These are phyloP conservation scores for Clarias batrachus DNA, from an alignment of 2,113 vertebrate genomes.

Conservation along the genomic window DNA sequence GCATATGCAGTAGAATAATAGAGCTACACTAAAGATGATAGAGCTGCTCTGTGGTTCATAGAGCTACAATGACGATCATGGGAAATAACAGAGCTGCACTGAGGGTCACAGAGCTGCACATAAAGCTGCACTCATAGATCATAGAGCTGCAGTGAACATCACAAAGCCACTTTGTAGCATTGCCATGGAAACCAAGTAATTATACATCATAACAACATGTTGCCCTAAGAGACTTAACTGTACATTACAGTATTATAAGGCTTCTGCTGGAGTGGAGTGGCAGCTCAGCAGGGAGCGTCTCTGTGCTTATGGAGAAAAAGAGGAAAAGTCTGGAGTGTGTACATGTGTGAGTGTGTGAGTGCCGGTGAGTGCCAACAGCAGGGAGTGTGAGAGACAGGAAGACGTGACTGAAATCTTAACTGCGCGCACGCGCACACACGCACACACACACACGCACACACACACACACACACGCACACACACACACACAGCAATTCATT, in stretches of 20 bases:
- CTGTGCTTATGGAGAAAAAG: neutral
- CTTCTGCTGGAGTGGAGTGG: neutral
- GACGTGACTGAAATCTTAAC: slow-evolving; percentile 17
- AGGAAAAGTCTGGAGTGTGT: slow-evolving; percentile 8
- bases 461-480: slow-evolving; percentile 4
- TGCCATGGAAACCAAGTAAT: neutral
- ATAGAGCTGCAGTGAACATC: neutral
- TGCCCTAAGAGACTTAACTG: neutral
- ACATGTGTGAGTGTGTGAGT: neutral
- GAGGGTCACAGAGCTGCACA: neutral
- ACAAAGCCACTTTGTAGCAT: neutral
- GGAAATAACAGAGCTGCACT: neutral
- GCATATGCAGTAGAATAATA: too few relatives aligned
- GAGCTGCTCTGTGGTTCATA: neutral
- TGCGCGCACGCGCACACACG: neutral
- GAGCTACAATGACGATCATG: neutral
- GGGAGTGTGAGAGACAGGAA: slow-evolving; percentile 11
- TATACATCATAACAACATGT: neutral
- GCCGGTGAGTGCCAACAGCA: slow-evolving; percentile 8
- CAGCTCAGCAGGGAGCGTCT: neutral
- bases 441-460: neutral
- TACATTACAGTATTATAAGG: neutral
- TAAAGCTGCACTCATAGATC: neutral
- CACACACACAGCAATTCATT: slow-evolving; percentile 1
- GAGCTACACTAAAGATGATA: neutral